Evolutionary conservation across 2,797 vertebrate species (phyloP).

Genomic region (Mormyrops boulengeri): DNA sequence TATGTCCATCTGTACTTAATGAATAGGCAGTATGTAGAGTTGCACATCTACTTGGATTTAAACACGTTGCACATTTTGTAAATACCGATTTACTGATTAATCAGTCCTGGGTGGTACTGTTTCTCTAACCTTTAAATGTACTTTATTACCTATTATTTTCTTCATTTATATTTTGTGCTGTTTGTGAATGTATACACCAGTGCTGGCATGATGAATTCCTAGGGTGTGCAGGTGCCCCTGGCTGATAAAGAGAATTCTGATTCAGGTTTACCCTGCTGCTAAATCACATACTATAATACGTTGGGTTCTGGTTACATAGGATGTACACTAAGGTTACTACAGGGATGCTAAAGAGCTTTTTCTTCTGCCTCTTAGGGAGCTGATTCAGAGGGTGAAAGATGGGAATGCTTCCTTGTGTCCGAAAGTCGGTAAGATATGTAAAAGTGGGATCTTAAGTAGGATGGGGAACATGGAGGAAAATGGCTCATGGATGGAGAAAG

Average conservation of each 20-base stretch:
- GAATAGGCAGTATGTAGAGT: neutral
- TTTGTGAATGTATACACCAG: neutral
- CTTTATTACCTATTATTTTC: neutral
- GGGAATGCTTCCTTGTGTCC: conserved; percentile 58
- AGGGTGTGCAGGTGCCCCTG: neutral
- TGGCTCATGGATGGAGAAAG: neutral
- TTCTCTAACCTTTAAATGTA: neutral
- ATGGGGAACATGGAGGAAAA: neutral
- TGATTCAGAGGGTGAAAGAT: conserved; percentile 63
- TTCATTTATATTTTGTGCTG: neutral
- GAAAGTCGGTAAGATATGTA: neutral
- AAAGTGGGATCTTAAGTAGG: neutral
- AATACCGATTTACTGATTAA: neutral
- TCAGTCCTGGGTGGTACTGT: neutral
- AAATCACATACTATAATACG: neutral
- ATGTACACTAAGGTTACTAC: neutral
- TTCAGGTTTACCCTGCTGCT: neutral
- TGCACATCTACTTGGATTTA: neutral
- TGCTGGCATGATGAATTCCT: neutral
- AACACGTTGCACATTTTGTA: neutral
- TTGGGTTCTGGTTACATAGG: neutral
- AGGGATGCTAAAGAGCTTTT: neutral
- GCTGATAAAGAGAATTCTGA: neutral
- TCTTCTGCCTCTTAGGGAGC: conserved; percentile 39
- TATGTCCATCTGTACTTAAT: neutral